These are phyloP conservation scores for Byasa hedistus DNA, from an alignment of 2,888 invertebrate species.

Conservation along the genomic window DNA sequence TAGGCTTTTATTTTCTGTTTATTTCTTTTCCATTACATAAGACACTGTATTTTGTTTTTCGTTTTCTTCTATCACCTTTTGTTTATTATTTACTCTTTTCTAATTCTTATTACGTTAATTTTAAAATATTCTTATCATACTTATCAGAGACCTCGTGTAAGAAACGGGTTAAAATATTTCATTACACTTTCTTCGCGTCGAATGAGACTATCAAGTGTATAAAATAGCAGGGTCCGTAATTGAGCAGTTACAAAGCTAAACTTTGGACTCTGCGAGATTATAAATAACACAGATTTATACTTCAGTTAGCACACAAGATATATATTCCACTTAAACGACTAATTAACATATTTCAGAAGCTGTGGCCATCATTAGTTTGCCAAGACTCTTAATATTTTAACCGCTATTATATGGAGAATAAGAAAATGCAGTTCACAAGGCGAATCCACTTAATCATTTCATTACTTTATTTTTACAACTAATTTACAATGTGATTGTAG, in stretches of 20 bases:
- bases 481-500: too few relatives aligned
- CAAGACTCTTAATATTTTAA: conserved; percentile 20
- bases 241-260: neutral
- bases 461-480: neutral
- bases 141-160: too few relatives aligned
- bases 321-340: conserved; percentile 11
- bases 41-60: too few relatives aligned
- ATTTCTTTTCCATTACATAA: too few relatives aligned
- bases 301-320: conserved; percentile 5
- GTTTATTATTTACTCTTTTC: too few relatives aligned
- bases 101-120: too few relatives aligned
- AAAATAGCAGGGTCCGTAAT: neutral
- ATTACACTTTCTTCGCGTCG: too few relatives aligned
- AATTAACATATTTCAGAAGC: conserved; percentile 17
- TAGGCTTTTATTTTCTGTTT: too few relatives aligned
- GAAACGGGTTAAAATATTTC: too few relatives aligned
- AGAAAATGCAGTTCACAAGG: conserved; percentile 4
- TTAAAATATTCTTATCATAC: too few relatives aligned
- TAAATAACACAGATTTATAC: conserved; percentile 1
- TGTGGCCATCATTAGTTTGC: conserved; percentile 4
- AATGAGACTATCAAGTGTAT: too few relatives aligned
- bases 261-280: neutral
- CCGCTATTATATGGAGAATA: conserved; percentile 1
- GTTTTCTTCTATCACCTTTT: too few relatives aligned
- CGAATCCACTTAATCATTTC: conserved; percentile 1